Evolutionary conservation across 2,113 vertebrate species (phyloP), one percentile per base, ranked within the genome.

Genomic region (Phaetusa simplex): DNA sequence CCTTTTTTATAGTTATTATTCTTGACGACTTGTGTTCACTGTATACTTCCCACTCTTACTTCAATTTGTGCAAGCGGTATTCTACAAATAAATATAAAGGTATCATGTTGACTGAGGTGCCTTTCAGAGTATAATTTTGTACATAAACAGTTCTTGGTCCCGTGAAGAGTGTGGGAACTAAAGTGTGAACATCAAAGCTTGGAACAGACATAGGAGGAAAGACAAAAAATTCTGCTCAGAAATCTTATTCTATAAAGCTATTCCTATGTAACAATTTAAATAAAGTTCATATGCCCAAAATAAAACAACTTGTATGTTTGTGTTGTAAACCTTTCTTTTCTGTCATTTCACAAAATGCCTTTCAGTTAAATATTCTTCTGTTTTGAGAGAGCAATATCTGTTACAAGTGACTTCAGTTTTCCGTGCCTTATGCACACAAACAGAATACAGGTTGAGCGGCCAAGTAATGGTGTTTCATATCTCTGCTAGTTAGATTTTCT

Each of bases 1-100:
- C 86, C 47, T 64, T 67, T 97, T 96, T 92, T 97, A 86, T 94
- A 83, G 80, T 72, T 88, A 95, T 95, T 96, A 94, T 94, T 97
- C 80, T 95, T 87, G 96, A 92, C 21, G 73, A 96, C 77, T 86
- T 91, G 42, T 94, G 89, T 94, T 96, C 77, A 65, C 27, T 86
- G 5, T 92, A 22, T 81, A 52, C 14, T 94, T 62, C 82, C 81
- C 8, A 6, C 71, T 84, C 47, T 89, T 40, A 85, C 81, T 94
- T 85, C 78, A 78, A 0, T 71, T 86, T 90, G 34, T 90, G 70
- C 47, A 94, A 88, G 38, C 83, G 45, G 40, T 88, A 55, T 17
- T 55, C 55, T 96, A 64, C 83, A 93, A 88, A 88, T 93, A 93
- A 70, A 81, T 34, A 86, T 17, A 52, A 89, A 53, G 40, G 14